Conservation (phyloP, 1,140 invertebrate genomes). For the Drosophila lini region DNA sequence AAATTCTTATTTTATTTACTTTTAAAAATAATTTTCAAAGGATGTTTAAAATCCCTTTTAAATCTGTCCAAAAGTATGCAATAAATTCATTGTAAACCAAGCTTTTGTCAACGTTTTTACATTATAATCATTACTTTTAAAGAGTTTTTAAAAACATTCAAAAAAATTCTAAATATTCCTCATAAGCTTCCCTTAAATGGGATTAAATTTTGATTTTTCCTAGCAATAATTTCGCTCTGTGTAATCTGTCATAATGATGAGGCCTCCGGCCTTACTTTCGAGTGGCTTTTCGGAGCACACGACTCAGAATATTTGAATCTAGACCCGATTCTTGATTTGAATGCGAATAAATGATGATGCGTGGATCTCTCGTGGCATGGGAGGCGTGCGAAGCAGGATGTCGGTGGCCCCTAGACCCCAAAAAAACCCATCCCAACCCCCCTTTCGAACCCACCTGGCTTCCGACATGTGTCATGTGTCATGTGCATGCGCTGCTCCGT, state of each 20-base stretch:
- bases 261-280: slow-evolving; percentile 5
- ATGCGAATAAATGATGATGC: slow-evolving; percentile 58
- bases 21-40: too few relatives aligned
- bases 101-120: too few relatives aligned
- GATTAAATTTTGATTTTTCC: too few relatives aligned
- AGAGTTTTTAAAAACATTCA: not conserved
- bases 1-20: too few relatives aligned
- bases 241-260: slow-evolving; percentile 44
- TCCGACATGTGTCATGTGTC: slow-evolving; percentile 33
- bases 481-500: slow-evolving; percentile 16
- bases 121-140: too few relatives aligned
- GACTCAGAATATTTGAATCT: slow-evolving; percentile 14
- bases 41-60: too few relatives aligned
- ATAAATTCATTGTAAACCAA: too few relatives aligned
- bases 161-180: not conserved
- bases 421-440: not conserved
- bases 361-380: slow-evolving; percentile 9
- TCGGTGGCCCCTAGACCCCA: not conserved
- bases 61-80: too few relatives aligned
- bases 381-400: slow-evolving; percentile 40
- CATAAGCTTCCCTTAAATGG: not conserved
- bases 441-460: slow-evolving; percentile 23
- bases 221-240: slow-evolving; percentile 9
- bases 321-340: slow-evolving; percentile 28
- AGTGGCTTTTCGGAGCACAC: slow-evolving; percentile 16